Evolutionary conservation across 2,113 vertebrate species (phyloP).

Genomic region (Labeo rohita): DNA sequence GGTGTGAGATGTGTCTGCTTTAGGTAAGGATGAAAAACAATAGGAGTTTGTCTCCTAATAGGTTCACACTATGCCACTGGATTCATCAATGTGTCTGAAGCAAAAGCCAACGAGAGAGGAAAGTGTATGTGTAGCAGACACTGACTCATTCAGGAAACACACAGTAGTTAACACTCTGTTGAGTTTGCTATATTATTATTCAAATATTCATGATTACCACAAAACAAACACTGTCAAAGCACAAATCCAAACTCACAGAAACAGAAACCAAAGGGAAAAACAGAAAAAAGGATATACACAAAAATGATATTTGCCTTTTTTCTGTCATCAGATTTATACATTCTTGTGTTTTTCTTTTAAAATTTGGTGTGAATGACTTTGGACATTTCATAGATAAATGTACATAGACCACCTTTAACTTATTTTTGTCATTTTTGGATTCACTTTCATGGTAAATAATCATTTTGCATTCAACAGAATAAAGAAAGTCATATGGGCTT

Average conservation of each 20-base stretch:
- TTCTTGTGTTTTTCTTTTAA: not conserved
- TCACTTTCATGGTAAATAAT: not conserved
- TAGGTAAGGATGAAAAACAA: not conserved
- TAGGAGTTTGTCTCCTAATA: not conserved
- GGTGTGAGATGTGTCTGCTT: constrained; percentile 19
- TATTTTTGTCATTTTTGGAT: not conserved
- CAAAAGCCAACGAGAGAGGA: not conserved
- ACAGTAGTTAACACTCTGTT: constrained; percentile 4
- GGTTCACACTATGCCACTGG: not conserved
- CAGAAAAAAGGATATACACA: not conserved
- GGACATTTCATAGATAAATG: not conserved
- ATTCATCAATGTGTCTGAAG: not conserved
- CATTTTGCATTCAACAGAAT: not conserved
- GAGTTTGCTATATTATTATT: not conserved
- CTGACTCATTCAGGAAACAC: constrained; percentile 7
- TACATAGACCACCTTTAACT: not conserved
- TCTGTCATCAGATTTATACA: not conserved
- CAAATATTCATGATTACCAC: not conserved
- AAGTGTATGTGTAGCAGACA: not conserved
- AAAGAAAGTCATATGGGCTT: not conserved
- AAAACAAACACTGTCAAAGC: not conserved
- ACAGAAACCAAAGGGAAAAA: not conserved
- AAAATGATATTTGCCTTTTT: not conserved
- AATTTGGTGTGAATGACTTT: not conserved
- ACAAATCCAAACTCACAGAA: not conserved